These are phyloP conservation scores for Sphyrna mokarran DNA, from an alignment of 2,113 vertebrate genomes.

Conservation along the genomic window DNA sequence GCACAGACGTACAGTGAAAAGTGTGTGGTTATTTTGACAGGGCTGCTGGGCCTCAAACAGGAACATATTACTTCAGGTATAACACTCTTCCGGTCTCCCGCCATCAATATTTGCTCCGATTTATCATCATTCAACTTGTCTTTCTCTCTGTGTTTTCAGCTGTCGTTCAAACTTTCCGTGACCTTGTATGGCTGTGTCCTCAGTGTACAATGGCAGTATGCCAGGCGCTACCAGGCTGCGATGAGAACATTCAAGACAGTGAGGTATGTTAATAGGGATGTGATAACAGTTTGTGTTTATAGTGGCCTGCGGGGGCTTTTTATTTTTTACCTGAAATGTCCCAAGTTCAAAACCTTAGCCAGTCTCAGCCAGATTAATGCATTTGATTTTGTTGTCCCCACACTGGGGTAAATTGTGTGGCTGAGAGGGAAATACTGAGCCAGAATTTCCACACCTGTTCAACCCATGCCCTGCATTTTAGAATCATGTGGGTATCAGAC, in stretches of 20 bases:
- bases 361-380: background rate
- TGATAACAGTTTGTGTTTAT: background rate
- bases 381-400: background rate
- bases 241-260: conserved; percentile 75
- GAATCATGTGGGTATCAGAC: background rate
- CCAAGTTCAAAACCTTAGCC: background rate
- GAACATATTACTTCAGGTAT: conserved; percentile 90
- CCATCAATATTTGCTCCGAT: background rate
- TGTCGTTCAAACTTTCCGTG: conserved; percentile 81
- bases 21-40: conserved; percentile 79
- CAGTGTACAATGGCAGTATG: conserved; percentile 76
- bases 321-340: background rate
- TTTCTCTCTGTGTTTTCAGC: conserved; percentile 51
- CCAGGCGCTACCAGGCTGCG: conserved; percentile 69
- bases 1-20: conserved; percentile 82
- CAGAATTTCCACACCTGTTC: background rate
- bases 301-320: background rate
- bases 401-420: background rate
- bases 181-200: conserved; percentile 88
- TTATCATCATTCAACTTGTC: background rate
- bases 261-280: conserved; percentile 60
- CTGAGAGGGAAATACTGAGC: background rate
- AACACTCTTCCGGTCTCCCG: background rate
- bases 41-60: conserved; percentile 77
- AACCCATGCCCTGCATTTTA: background rate